phyloP scores from a whole-genome alignment of 2,113 vertebrate genomes.

The Ivindomyrus marchei region DNA sequence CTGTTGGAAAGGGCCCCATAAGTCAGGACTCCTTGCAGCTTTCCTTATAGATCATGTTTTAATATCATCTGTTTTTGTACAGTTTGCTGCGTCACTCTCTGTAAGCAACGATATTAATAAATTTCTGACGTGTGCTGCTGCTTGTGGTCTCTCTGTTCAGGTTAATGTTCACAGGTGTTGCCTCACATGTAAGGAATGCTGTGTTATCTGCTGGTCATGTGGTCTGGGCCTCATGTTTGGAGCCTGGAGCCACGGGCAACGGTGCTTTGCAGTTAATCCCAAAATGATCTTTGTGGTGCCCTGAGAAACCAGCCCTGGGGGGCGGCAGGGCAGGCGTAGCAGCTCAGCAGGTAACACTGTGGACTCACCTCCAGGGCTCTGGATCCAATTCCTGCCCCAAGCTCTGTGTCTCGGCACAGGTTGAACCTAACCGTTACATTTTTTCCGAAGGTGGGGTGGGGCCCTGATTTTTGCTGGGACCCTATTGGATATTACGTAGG shows the following conservation, averaged over 20 bases:
- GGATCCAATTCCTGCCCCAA: not conserved
- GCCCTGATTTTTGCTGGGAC: not conserved
- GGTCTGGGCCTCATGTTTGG: not conserved
- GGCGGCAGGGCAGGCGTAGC: too few relatives aligned
- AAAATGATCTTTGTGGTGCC: not conserved
- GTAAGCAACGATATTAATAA: slow-evolving; percentile 2
- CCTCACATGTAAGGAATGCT: not conserved
- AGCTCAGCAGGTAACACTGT: not conserved
- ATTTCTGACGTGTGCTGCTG: not conserved
- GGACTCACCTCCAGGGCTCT: not conserved
- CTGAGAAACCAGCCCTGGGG: not conserved
- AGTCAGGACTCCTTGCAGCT: not conserved
- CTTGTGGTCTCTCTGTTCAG: not conserved
- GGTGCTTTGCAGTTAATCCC: not conserved
- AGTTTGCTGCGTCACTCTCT: not conserved
- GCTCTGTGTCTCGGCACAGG: not conserved
- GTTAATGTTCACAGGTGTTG: not conserved
- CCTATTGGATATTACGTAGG: not conserved
- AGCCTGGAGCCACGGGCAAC: not conserved
- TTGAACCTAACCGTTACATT: not conserved
- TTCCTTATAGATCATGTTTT: not conserved
- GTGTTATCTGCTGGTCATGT: too few relatives aligned
- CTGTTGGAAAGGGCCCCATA: not conserved
- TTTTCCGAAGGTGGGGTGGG: not conserved
- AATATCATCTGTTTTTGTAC: not conserved